These are phyloP conservation scores for Ia io DNA, from an alignment of 2,113 vertebrate species.

Conservation along the genomic window DNA sequence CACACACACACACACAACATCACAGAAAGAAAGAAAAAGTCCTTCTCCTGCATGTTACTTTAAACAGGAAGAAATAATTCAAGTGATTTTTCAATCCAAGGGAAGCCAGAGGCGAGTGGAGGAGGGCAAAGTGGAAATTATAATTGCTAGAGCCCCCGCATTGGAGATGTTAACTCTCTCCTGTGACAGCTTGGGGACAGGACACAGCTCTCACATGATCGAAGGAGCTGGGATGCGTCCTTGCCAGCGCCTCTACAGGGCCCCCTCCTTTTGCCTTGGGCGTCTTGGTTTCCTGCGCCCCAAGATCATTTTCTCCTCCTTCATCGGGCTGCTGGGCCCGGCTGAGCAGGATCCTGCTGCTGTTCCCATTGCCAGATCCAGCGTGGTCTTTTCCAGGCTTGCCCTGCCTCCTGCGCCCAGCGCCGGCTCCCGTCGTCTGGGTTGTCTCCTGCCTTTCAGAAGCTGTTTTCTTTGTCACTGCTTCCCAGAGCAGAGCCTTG, in stretches of 20 bases:
- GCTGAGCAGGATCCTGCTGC: background rate
- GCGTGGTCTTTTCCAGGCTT: background rate
- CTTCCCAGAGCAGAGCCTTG: background rate
- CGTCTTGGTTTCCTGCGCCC: background rate
- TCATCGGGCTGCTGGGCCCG: fast-evolving
- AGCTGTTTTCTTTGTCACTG: background rate
- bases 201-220: background rate
- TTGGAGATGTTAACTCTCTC: background rate
- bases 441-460: background rate
- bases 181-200: background rate
- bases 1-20: fast-evolving
- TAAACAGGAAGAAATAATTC: background rate
- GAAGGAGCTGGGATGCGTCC: background rate
- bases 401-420: background rate
- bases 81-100: conserved; percentile 6
- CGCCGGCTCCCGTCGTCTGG: fast-evolving
- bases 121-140: background rate
- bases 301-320: background rate
- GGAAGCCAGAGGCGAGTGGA: background rate
- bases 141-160: background rate
- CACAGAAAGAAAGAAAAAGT: background rate
- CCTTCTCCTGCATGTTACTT: background rate
- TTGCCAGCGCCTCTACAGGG: fast-evolving
- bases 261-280: background rate
- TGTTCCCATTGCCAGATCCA: fast-evolving